Percentiles rank a stretch among this genome's conserved stretches.
Evolutionary conservation across 2,797 vertebrate genomes (phyloP).

Genomic region (Tenualosa thibaudeaui): DNA sequence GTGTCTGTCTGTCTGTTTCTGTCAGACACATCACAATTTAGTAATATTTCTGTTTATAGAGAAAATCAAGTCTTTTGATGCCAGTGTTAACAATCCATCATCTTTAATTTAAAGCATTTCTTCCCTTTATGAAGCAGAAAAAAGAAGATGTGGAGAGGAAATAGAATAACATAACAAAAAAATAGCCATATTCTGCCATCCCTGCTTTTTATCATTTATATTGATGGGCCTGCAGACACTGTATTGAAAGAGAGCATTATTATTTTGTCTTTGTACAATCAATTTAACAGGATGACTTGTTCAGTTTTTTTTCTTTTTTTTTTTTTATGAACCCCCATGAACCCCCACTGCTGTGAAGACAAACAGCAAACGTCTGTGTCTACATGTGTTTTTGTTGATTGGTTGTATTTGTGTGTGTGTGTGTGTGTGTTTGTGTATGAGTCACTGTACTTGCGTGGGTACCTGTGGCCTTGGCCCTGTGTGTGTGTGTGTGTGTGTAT

Average conservation of each 20-base stretch:
- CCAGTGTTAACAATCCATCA: constrained; percentile 48
- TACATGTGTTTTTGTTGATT: not conserved
- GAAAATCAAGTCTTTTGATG: constrained; percentile 53
- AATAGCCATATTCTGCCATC: not conserved
- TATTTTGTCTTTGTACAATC: not conserved
- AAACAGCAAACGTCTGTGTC: not conserved
- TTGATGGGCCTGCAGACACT: not conserved
- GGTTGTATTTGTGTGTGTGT: not conserved
- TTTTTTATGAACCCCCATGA: not conserved
- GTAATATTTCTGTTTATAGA: constrained; percentile 51
- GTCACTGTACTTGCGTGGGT: not conserved
- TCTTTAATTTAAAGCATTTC: constrained; percentile 41
- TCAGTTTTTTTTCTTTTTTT: not conserved
- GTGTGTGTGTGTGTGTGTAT: not conserved
- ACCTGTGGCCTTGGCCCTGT: not conserved
- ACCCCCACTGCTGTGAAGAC: not conserved
- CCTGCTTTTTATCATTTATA: not conserved
- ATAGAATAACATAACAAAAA: not conserved
- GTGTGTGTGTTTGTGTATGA: not conserved
- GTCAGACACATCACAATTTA: constrained; percentile 30
- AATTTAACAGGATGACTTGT: not conserved
- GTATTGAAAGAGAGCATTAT: not conserved
- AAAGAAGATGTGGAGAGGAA: constrained; percentile 17
- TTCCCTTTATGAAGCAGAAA: constrained; percentile 47
- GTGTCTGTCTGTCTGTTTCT: constrained; percentile 1